Evolutionary conservation across 2,113 vertebrate genomes (phyloP).

Genomic region (Perccottus glenii): DNA sequence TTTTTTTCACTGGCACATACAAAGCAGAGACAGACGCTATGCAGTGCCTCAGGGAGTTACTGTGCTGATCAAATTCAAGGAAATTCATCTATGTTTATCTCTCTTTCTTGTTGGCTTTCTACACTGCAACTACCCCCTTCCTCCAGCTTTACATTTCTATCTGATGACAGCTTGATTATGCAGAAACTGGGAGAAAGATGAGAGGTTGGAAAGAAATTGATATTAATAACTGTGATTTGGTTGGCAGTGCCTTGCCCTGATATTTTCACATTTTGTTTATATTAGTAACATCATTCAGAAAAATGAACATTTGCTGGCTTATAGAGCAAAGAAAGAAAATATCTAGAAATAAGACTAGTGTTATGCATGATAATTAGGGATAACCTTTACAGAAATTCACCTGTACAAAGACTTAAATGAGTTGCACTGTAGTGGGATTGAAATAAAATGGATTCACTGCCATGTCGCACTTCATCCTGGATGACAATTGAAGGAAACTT

Average conservation of each 20-base stretch:
- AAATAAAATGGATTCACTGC: slow-evolving; percentile 15
- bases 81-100: slow-evolving; percentile 41
- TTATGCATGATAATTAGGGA: slow-evolving; percentile 42
- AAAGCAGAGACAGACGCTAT: slow-evolving; percentile 18
- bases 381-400: slow-evolving; percentile 34
- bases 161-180: slow-evolving; percentile 70
- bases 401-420: slow-evolving; percentile 42
- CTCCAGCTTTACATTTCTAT: slow-evolving; percentile 41
- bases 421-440: slow-evolving; percentile 22
- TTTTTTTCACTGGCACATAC: slow-evolving; percentile 16
- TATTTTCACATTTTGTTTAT: slow-evolving; percentile 63
- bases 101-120: slow-evolving; percentile 10
- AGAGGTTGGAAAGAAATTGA: slow-evolving; percentile 61
- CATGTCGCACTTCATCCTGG: slow-evolving; percentile 18
- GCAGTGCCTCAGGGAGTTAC: slow-evolving; percentile 20
- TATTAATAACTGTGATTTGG: slow-evolving; percentile 71
- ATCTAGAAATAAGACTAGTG: slow-evolving; percentile 33
- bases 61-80: slow-evolving; percentile 35
- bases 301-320: slow-evolving; percentile 39
- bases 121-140: slow-evolving; percentile 2
- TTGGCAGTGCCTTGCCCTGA: slow-evolving; percentile 55
- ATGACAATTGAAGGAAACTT: slow-evolving; percentile 25
- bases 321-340: slow-evolving; percentile 20
- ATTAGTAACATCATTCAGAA: slow-evolving; percentile 57
- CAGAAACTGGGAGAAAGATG: slow-evolving; percentile 56